Evolutionary conservation across 2,888 invertebrate genomes (phyloP).

Genomic region (Sclerodermus sp.): DNA sequence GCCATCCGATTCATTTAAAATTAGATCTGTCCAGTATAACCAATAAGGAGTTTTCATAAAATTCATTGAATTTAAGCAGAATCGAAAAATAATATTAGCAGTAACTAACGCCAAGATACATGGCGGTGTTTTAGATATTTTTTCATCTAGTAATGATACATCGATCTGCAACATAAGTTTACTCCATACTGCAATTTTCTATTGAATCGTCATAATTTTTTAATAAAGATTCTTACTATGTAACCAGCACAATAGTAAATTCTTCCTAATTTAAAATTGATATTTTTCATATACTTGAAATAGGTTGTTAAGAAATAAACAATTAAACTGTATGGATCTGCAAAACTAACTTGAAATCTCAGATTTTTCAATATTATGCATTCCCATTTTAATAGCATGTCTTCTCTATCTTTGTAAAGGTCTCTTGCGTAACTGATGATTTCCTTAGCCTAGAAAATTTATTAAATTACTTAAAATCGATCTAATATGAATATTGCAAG

Average conservation of each 20-base stretch:
- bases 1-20: not conserved
- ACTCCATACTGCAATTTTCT: not conserved
- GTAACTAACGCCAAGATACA: conserved; percentile 25
- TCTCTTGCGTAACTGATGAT: conserved; percentile 31
- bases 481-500: not conserved
- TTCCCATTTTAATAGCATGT: conserved; percentile 30
- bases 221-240: conserved; percentile 26
- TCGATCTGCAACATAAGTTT: conserved; percentile 33
- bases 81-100: conserved; percentile 30
- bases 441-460: conserved; percentile 23
- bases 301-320: conserved; percentile 22
- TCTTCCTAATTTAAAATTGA: conserved; percentile 1
- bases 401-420: conserved; percentile 17
- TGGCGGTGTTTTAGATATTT: conserved; percentile 20
- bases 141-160: conserved; percentile 34
- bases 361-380: conserved; percentile 29
- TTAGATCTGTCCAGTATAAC: not conserved
- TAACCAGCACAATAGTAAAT: conserved; percentile 36
- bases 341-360: conserved; percentile 37
- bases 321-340: conserved; percentile 36
- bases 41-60: not conserved
- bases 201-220: not conserved
- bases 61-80: not conserved
- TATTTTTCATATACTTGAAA: conserved; percentile 3
- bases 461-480: not conserved